phyloP scores from a whole-genome alignment of 2,113 vertebrate species.

The Panthera tigris region DNA sequence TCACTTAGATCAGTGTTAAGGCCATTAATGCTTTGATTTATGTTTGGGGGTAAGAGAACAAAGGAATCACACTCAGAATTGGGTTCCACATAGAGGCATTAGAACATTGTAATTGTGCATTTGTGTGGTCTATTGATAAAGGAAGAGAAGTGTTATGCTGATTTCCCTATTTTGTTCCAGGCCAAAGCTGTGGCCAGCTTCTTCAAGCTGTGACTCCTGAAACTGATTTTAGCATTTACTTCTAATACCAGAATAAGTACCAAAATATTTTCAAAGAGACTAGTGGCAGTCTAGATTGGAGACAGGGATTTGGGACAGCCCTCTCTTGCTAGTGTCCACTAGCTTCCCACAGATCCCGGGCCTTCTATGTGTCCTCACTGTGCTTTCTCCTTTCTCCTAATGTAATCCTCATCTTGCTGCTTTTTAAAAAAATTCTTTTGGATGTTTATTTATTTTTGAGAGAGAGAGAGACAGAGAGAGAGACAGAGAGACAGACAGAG shows the following conservation, averaged over 20 bases:
- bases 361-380: no score
- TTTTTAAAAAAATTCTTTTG: no score
- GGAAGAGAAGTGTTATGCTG: not conserved
- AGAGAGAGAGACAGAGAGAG: no score
- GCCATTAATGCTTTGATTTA: constrained; percentile 35
- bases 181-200: not conserved
- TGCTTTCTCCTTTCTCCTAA: not conserved
- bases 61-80: not conserved
- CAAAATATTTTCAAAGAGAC: not conserved
- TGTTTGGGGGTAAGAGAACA: constrained; percentile 1
- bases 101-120: not conserved
- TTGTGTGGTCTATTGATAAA: not conserved
- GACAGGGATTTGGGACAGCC: not conserved
- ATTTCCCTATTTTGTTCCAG: not conserved
- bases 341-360: not conserved
- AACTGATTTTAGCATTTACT: not conserved
- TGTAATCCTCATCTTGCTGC: not conserved
- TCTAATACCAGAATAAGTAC: not conserved
- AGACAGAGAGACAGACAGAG: no score
- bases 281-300: not conserved
- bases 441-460: no score
- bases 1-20: constrained; percentile 46
- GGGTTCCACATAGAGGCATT: not conserved
- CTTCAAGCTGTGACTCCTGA: not conserved
- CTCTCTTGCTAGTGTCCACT: fast-evolving